Base-by-base conservation (phyloP, 2,113 vertebrate genomes). In the Cercopithecus mona region DNA sequence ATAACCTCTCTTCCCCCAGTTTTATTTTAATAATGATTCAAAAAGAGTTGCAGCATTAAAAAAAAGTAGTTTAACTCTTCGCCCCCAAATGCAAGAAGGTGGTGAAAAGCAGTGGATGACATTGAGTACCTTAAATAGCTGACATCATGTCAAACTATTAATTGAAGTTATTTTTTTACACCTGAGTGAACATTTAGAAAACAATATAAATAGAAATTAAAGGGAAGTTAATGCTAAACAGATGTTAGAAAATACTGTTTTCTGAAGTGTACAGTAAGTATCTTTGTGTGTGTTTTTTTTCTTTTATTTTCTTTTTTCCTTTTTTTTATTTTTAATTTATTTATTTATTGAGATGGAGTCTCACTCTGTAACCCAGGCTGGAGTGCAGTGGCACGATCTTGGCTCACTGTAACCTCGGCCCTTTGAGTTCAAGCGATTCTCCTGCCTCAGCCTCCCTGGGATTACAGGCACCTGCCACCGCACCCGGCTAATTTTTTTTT, bases 241-340 rank as follows among this genome's bases (percentile, higher is more conserved):
- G 96, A 98, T 98, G 90, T 98, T 98, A 98, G 97, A 97, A 98
- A 98, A 96, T 95, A 84, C 88, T 98, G 96, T 98, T 98, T 98
- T 96, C 96, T 94, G 30, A 94, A 94, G 64, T 90, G 85, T 88
- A 97, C 80, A 10, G 87, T 97, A 98, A 97, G 89, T 97, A 83
- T 27, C 45, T 96, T 64, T 64, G 30, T 64, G 27, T 64, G 2
- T 30, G 11, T 6, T 14, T 61, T 11, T 64, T 50, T 50, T 50
- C 48, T 50, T 14, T 14, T 50, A 4, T 50, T 50, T 50, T 50
- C 12, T 13, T 50, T 50, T 64, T 64, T 61, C 27, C 11, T 25
- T 27, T 27, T 59, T 61, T 61, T 61, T 14, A 2, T 64, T 64
- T 30, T 64, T 64, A 64, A 64, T 55, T 18, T 55, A 55, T 55